Base-by-base conservation (phyloP, 2,888 invertebrate species). In the Sicus ferrugineus region DNA sequence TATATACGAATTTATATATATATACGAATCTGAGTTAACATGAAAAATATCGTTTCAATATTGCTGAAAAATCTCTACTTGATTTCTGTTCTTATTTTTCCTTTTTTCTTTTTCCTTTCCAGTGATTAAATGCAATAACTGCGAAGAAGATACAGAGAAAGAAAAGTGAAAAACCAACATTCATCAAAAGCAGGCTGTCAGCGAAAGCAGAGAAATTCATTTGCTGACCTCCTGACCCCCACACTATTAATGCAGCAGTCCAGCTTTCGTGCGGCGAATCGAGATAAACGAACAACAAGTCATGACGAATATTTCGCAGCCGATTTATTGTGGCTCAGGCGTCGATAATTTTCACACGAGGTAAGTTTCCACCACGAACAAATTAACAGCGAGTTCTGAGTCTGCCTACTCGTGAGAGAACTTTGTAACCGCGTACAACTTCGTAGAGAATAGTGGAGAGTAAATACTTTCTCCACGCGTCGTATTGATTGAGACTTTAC, bases 301-400 rank as follows among this genome's bases (percentile, higher is more conserved):
- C 48, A 64, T 64, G 66, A 66, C 71, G 74, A 82, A 84, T 78
- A 79, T 81, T 77, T 81, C 84, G 71, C 78, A 79, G 73, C 81
- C 84, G 74, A 79, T 79, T 75, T 85, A 84, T 72, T 85, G 85
- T 76, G 85, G 85, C 73, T 74, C 81, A 62, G 79, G 78, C 72
- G 74, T 85, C 75, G 84, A 85, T 77, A 79, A 83, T 76, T 84
- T 85, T 74, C 85, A 85, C 76, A 85, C 85, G 67, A 79, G 80
- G 84, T 85, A 76, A 83, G 83, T 79, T 26, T 26, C 23, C 19
- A 46, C 6, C 9, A 46, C n/a, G n/a, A 34, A 46, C 6, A 46
- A 46, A 46, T 46, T n/a, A 46, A 46, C 14, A 11, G 46, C 46
- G 3, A 46, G 4, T 46, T 14, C 7, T 38, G 46, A 16, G 1